Evolutionary conservation across 1,140 invertebrate species (phyloP).

Genomic region (Anoplolepis gracilipes): DNA sequence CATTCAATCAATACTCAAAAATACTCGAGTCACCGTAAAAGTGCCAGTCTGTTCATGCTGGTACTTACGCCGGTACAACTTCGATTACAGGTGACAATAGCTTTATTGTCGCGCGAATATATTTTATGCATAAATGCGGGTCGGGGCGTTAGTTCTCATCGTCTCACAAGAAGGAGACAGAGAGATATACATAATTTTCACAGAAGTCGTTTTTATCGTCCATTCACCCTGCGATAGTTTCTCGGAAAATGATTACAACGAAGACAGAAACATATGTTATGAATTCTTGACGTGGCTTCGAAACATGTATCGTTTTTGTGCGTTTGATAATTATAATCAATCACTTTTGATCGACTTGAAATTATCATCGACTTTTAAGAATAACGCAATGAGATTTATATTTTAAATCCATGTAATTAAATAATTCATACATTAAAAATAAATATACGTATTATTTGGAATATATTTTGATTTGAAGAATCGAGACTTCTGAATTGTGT

Average conservation of each 20-base stretch:
- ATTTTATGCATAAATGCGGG: conserved; percentile 29
- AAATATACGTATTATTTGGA: too few relatives aligned
- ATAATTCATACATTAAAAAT: too few relatives aligned
- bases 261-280: not conserved
- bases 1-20: conserved; percentile 10
- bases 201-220: not conserved
- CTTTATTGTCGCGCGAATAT: conserved; percentile 9
- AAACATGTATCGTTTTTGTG: not conserved
- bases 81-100: conserved; percentile 8
- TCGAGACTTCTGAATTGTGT: too few relatives aligned
- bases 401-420: not conserved
- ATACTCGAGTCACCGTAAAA: not conserved
- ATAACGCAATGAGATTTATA: not conserved
- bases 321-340: not conserved
- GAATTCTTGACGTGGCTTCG: not conserved
- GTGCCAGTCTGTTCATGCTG: conserved; percentile 14
- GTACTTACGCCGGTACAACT: not conserved
- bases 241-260: not conserved
- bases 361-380: not conserved
- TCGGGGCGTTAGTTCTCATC: too few relatives aligned
- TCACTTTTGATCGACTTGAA: not conserved
- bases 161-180: too few relatives aligned
- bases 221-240: not conserved
- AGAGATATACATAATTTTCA: not conserved
- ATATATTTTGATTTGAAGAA: too few relatives aligned